Evolutionary conservation across 2,888 invertebrate genomes (phyloP), one percentile per base, ranked within the genome.

Genomic region (Sarcophaga caerulescens): DNA sequence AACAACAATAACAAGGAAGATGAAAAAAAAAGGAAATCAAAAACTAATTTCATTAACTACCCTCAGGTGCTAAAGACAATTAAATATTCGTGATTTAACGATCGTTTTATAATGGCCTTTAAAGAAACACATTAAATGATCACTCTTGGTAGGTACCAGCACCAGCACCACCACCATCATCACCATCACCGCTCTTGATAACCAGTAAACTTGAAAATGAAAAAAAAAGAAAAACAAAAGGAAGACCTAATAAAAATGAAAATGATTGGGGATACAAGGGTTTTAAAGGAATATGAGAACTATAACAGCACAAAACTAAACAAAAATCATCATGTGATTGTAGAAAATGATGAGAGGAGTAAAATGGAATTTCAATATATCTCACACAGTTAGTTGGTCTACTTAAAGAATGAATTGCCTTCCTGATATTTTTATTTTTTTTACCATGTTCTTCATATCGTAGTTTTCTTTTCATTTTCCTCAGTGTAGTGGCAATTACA

Each of bases 11-110:
- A 52, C 52, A 52, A 44, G 52, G 14, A n/a, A 70, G 52, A 70
- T n/a, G 21, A 35, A 17, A 21, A 62, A 76, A 52, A 66, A 65
- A 3, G 12, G 59, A 63, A 44, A 23, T 59, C 73, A 76, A 57
- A 86, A 86, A 84, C 84, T 86, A 77, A 84, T 86, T 86, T 84
- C 81, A 66, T 91, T 90, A 89, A 90, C 89, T 90, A 91, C 91
- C 93, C 92, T 91, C 90, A 91, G 92, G 92, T 92, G 92, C 91
- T 92, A 90, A 92, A 92, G 92, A 91, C 92, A 93, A 93, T 93
- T 93, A 93, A 93, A 93, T 92, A 92, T 92, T 93, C 93, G 93
- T 93, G 93, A 93, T 93, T 92, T 91, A 92, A 91, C 92, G 92
- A 93, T 92, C 92, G 92, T 92, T 91, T 90, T 89, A 90, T 90